Base-by-base conservation (phyloP, 2,797 vertebrate species). In the Bradypus variegatus region DNA sequence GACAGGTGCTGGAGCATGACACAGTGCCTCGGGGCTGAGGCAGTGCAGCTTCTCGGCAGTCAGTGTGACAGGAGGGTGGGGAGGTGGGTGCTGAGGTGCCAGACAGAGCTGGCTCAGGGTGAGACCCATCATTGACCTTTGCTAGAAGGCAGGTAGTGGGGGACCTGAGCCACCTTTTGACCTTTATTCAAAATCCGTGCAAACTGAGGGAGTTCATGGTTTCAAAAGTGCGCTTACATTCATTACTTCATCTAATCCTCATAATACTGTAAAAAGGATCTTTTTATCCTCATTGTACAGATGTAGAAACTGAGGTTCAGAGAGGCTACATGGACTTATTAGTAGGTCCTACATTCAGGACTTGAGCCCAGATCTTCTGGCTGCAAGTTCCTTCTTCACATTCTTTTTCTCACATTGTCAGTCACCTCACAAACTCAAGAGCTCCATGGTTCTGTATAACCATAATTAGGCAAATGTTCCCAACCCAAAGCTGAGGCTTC, bases 1-100 rank as follows among this genome's bases (percentile, higher is more conserved):
- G 95, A 89, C 95, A 90, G 87, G 73, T 93, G 83, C 86, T 6
- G 15, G 82, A 86, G 67, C 58, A 8, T 5, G 70, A 76, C 83
- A 41, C 29, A 33, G 92, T 2, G 18, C 83, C 83, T 90, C 5
- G 0, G 75, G 89, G 70, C 83, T 70, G 85, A 72, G 33, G 36
- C 82, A 81, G 77, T 29, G n/a, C 27, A 70, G 12, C 45, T 50
- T 81, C 83, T 91, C 53, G 33, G 72, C 67, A 83, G 53, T 78
- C 25, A 3, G n/a, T 70, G 65, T 84, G 72, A 60, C 5, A 18
- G 36, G 50, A 19, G 76, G 29, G 31, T 48, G 53, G 21, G 38
- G 45, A 21, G 45, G 15, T 8, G 41, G 36, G 18, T 45, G 38
- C 21, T 14, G 60, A 65, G 21, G 29, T 45, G 75, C 90, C 86